A percentile compares a stretch with the other conserved stretches of the same genome.
These are phyloP conservation scores for Gastracanthus pulcherrimus DNA, from an alignment of 2,888 invertebrate species.

Conservation along the genomic window DNA sequence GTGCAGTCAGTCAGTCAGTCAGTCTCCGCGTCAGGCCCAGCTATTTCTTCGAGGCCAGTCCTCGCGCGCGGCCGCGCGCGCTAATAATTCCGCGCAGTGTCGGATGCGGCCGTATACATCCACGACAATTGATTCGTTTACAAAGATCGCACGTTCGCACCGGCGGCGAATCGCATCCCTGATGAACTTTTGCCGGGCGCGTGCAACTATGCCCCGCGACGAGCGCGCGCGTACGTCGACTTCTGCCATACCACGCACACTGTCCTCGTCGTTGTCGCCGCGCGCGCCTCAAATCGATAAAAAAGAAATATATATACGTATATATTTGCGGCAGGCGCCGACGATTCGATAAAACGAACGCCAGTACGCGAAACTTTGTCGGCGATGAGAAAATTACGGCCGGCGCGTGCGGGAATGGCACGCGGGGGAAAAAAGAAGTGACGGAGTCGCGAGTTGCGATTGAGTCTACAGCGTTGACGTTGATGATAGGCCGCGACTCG, in stretches of 20 bases:
- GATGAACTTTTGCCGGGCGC: conserved; percentile 46
- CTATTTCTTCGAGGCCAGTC: conserved; percentile 46
- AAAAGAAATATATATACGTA: too few relatives aligned
- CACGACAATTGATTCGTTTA: conserved; percentile 53
- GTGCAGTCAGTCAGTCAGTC: not conserved
- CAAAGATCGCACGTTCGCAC: conserved; percentile 55
- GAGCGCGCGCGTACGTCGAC: not conserved
- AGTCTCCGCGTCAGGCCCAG: not conserved
- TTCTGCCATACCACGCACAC: not conserved
- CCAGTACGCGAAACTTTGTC: conserved; percentile 14
- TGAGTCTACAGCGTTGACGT: too few relatives aligned
- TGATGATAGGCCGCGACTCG: too few relatives aligned
- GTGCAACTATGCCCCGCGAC: conserved; percentile 46
- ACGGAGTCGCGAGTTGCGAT: not conserved
- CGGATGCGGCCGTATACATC: not conserved
- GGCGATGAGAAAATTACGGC: conserved; percentile 5
- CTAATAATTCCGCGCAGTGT: conserved; percentile 48
- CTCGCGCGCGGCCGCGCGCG: too few relatives aligned
- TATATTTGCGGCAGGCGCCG: conserved; percentile 19
- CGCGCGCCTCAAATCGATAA: conserved; percentile 38
- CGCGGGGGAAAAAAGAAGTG: not conserved
- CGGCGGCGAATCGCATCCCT: conserved; percentile 48
- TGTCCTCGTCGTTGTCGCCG: not conserved
- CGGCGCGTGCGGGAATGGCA: not conserved
- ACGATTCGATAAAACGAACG: conserved; percentile 22